Conservation (phyloP, 2,113 vertebrate genomes). For the Dryoscopus gambensis region DNA sequence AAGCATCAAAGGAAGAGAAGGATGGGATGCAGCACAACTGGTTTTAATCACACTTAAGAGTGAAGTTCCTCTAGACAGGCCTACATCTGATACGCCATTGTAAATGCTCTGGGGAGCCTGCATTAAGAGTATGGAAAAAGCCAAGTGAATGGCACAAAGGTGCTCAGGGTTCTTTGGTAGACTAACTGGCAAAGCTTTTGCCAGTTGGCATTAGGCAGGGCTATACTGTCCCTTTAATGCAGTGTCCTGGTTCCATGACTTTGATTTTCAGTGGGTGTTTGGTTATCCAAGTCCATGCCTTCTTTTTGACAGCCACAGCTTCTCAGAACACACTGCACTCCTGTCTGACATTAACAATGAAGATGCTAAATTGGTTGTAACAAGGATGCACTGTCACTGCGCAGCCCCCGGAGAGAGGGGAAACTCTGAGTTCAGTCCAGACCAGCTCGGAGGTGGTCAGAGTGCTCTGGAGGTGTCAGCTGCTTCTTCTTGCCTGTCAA, state of each 20-base stretch:
- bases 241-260: not conserved
- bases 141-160: not conserved
- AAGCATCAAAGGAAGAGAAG: conserved; percentile 67
- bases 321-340: not conserved
- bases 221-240: not conserved
- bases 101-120: not conserved
- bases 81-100: not conserved
- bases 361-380: not conserved
- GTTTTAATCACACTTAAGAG: conserved; percentile 64
- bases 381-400: not conserved
- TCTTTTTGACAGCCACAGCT: not conserved
- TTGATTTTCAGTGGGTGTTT: not conserved
- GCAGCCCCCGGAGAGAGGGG: not conserved
- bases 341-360: not conserved
- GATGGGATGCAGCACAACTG: conserved; percentile 65
- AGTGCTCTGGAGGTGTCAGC: not conserved
- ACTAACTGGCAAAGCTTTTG: not conserved
- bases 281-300: not conserved
- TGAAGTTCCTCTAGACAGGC: conserved; percentile 48
- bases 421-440: not conserved
- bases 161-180: not conserved
- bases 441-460: not conserved
- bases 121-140: conserved; percentile 39
- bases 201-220: not conserved
- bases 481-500: not conserved